phyloP scores from a whole-genome alignment of 2,113 vertebrate species.

The Orcinus orca region DNA sequence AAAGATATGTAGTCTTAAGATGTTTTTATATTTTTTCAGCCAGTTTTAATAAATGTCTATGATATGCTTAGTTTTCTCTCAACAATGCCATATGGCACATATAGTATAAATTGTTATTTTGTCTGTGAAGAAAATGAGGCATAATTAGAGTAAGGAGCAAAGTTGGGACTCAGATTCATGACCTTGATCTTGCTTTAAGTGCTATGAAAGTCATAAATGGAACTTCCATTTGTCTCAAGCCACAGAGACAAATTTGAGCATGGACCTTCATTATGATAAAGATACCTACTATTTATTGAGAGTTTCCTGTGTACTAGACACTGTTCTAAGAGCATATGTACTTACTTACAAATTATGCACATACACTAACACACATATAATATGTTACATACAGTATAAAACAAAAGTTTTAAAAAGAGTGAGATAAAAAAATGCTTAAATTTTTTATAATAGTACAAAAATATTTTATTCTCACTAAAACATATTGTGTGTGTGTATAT shows the following conservation, averaged over 20 bases:
- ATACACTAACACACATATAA: neutral
- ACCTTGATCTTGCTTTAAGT: neutral
- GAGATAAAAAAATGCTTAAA: neutral
- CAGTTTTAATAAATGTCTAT: conserved; percentile 14
- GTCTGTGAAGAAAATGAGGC: neutral
- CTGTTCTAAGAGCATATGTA: neutral
- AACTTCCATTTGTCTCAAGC: neutral
- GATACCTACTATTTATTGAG: neutral
- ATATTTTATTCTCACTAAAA: neutral
- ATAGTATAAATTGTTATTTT: neutral
- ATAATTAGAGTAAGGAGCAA: neutral
- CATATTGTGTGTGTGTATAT: neutral
- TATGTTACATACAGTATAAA: neutral
- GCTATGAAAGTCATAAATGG: neutral
- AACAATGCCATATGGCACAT: neutral
- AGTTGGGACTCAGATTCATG: neutral
- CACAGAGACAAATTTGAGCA: neutral
- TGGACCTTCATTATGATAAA: neutral
- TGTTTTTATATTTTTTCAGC: neutral
- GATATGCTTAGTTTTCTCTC: neutral
- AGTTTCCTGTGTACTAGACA: neutral
- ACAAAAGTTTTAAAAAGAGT: neutral
- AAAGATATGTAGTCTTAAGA: neutral
- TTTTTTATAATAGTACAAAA: neutral
- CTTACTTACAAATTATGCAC: neutral